These are phyloP conservation scores for Cyanoderma ruficeps DNA, from an alignment of 2,113 vertebrate genomes.

Conservation along the genomic window DNA sequence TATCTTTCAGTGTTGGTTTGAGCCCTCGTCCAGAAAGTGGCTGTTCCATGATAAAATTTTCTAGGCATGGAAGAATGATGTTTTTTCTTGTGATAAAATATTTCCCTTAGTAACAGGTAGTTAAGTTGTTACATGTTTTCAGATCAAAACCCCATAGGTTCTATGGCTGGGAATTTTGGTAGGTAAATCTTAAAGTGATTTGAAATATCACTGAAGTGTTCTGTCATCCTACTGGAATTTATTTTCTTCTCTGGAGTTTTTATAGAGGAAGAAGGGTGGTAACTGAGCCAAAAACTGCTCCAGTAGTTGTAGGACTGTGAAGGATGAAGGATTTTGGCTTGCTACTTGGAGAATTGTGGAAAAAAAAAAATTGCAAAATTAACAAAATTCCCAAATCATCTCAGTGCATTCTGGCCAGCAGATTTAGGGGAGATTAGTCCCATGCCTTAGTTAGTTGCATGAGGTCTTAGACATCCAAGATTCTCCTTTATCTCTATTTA, in stretches of 20 bases:
- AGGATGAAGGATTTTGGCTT: background rate
- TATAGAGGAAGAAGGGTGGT: background rate
- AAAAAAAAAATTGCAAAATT: background rate
- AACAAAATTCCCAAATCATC: background rate
- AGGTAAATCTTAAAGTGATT: background rate
- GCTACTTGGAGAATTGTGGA: background rate
- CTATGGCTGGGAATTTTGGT: background rate
- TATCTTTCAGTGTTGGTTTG: background rate
- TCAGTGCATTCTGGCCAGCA: background rate
- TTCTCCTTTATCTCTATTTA: background rate
- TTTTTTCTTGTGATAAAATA: background rate
- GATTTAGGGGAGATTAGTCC: background rate
- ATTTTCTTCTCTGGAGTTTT: background rate
- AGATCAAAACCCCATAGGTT: background rate
- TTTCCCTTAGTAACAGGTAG: background rate
- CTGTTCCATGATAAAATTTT: background rate
- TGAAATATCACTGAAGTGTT: background rate
- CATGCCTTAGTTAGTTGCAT: background rate
- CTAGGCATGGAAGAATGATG: background rate
- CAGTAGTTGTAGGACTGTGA: background rate
- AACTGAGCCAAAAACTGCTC: background rate
- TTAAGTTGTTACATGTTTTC: background rate
- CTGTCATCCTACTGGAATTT: background rate
- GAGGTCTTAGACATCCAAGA: background rate
- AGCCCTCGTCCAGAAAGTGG: background rate